phyloP scores from a whole-genome alignment of 2,888 invertebrate species.

The Euplexia lucipara region DNA sequence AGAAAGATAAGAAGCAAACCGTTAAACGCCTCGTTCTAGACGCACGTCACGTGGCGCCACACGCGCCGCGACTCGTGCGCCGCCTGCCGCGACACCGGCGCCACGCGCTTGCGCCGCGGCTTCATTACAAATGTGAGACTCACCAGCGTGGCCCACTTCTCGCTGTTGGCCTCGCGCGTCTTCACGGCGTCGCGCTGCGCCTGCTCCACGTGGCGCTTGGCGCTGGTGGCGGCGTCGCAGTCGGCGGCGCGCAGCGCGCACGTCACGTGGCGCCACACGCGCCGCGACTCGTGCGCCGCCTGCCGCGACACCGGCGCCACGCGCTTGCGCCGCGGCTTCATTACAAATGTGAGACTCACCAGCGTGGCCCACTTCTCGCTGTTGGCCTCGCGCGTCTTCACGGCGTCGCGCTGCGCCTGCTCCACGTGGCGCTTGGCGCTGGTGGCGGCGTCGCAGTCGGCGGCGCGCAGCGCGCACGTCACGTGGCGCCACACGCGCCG shows the following conservation, averaged over 20 bases:
- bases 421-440: slow-evolving; percentile 98
- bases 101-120: slow-evolving; percentile 97
- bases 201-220: slow-evolving; percentile 99
- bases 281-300: slow-evolving; percentile 96
- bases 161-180: slow-evolving; percentile 93
- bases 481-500: slow-evolving; percentile 99
- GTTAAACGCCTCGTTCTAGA: too few species aligned
- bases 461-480: slow-evolving; percentile 95
- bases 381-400: slow-evolving; percentile 94
- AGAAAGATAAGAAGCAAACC: too few species aligned
- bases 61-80: slow-evolving; percentile 97
- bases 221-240: slow-evolving; percentile 97
- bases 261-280: slow-evolving; percentile 99
- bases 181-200: slow-evolving; percentile 98
- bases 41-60: slow-evolving; percentile 99
- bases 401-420: slow-evolving; percentile 98
- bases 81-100: slow-evolving; percentile 95
- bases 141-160: slow-evolving; percentile 96
- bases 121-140: slow-evolving; percentile 92
- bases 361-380: slow-evolving; percentile 95
- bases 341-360: slow-evolving; percentile 92
- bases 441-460: slow-evolving; percentile 98
- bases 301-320: slow-evolving; percentile 97
- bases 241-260: slow-evolving; percentile 95
- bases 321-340: slow-evolving; percentile 96